Evolutionary conservation across 2,888 invertebrate genomes (phyloP).

Genomic region (Pristionchus entomophagus): DNA sequence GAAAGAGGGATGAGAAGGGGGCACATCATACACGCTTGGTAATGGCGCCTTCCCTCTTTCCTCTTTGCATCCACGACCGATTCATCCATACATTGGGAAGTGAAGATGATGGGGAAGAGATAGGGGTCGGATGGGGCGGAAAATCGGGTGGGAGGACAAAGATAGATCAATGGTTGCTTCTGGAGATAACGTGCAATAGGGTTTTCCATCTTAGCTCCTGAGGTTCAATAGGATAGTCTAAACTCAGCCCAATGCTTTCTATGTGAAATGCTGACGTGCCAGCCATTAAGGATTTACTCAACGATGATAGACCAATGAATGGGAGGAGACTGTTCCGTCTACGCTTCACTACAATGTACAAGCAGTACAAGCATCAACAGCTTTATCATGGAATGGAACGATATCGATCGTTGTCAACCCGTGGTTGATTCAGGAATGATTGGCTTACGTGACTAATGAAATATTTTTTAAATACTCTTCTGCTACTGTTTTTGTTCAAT

Average conservation of each 20-base stretch:
- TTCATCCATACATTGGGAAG: slow-evolving; percentile 33
- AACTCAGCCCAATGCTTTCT: no score
- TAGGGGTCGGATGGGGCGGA: neutral
- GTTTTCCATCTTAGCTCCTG: no score
- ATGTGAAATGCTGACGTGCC: no score
- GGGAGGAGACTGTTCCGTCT: no score
- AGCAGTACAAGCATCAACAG: no score
- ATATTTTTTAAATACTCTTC: neutral
- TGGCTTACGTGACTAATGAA: neutral
- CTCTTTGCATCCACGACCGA: neutral
- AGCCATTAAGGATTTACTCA: no score
- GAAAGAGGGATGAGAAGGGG: slow-evolving; percentile 11
- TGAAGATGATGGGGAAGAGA: slow-evolving; percentile 2
- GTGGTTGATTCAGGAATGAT: slow-evolving; percentile 39
- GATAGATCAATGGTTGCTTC: no score
- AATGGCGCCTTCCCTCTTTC: neutral
- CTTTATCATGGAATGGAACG: neutral
- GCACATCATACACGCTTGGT: neutral
- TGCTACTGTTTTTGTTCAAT: neutral
- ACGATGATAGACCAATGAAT: no score
- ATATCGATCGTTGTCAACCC: neutral
- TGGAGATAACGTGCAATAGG: no score
- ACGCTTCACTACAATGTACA: no score
- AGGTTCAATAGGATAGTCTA: no score
- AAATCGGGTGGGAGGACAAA: neutral